Evolutionary conservation across 2,888 invertebrate species (phyloP).

Genomic region (Phoronis australis): DNA sequence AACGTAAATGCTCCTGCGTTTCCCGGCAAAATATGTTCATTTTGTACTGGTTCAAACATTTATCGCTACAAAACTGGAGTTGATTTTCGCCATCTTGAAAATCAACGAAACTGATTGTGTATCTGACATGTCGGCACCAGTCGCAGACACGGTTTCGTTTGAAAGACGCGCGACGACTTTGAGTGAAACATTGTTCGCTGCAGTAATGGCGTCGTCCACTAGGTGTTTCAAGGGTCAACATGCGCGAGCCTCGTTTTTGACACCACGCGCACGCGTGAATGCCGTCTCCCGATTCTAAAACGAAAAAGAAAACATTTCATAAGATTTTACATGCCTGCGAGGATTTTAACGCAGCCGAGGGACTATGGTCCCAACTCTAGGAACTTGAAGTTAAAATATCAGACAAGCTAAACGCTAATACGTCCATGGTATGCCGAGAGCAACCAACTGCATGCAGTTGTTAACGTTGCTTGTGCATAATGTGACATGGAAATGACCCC

Average conservation of each 20-base stretch:
- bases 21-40: slow-evolving; percentile 95
- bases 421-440: no score
- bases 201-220: slow-evolving; percentile 61
- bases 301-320: neutral
- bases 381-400: no score
- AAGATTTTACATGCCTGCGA: no score
- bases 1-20: slow-evolving; percentile 78
- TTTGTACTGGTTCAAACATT: slow-evolving; percentile 92
- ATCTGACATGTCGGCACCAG: slow-evolving; percentile 86
- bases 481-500: no score
- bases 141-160: slow-evolving; percentile 85
- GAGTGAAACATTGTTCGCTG: slow-evolving; percentile 84
- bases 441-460: no score
- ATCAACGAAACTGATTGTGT: slow-evolving; percentile 86
- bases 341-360: no score
- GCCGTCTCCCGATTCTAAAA: slow-evolving; percentile 16
- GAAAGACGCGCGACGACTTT: slow-evolving; percentile 81
- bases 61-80: slow-evolving; percentile 82
- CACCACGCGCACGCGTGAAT: slow-evolving; percentile 49
- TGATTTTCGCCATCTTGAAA: slow-evolving; percentile 87
- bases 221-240: slow-evolving; percentile 42
- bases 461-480: no score
- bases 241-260: slow-evolving; percentile 47
- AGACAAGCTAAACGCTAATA: no score
- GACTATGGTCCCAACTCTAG: no score